These are phyloP conservation scores for Eclectus roratus DNA, from an alignment of 2,113 vertebrate species.

Conservation along the genomic window DNA sequence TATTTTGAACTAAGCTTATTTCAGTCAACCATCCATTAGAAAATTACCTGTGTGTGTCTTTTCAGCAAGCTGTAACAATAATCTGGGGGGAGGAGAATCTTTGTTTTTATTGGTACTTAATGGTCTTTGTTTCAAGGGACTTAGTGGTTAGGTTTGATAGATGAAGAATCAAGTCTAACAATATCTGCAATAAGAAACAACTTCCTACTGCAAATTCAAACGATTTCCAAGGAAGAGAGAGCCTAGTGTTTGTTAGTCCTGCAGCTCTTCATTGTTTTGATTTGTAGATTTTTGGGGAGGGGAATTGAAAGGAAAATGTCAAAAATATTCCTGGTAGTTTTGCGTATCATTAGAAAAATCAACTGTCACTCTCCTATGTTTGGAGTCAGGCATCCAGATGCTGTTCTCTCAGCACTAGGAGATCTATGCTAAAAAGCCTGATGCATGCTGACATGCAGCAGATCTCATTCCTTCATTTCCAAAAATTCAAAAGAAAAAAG, in stretches of 20 bases:
- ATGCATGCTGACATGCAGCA: constrained; percentile 51
- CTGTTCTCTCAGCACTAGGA: background rate
- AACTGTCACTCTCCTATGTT: background rate
- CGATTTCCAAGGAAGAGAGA: background rate
- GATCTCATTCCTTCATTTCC: constrained; percentile 50
- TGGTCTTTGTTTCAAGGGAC: background rate
- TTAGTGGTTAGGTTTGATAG: background rate
- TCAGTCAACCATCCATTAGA: background rate
- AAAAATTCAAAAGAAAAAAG: constrained; percentile 11
- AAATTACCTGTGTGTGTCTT: background rate
- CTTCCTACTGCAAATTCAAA: background rate
- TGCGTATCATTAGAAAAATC: constrained; percentile 63
- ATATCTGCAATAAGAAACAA: background rate
- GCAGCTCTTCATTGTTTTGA: background rate
- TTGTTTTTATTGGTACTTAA: background rate
- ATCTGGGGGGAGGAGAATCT: background rate
- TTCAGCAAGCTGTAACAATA: background rate
- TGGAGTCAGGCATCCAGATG: background rate
- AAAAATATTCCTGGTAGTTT: constrained; percentile 28
- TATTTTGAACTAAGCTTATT: background rate
- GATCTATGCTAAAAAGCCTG: background rate
- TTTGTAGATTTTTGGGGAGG: background rate
- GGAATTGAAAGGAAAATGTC: constrained; percentile 15
- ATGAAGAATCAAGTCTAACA: background rate
- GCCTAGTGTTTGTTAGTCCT: background rate